Percentiles rank a stretch among this genome's conserved stretches.
Conservation (phyloP, 2,797 vertebrate genomes). For the Hyperoplus lanceolatus region DNA sequence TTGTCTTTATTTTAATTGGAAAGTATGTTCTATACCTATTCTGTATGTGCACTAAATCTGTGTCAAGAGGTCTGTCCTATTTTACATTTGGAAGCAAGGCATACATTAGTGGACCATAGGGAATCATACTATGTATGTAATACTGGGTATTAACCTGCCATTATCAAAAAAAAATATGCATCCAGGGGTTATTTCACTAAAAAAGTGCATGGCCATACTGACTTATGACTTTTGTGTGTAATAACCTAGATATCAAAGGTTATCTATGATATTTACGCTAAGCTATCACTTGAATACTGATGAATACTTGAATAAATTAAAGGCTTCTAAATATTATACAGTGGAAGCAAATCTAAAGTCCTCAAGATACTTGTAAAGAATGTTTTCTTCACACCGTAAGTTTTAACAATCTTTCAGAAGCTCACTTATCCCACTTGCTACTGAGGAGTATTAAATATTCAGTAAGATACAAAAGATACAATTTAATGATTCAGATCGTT, state of each 20-base stretch:
- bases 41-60: slow-evolving; percentile 8
- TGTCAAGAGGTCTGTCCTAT: slow-evolving; percentile 18
- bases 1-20: neutral
- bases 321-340: neutral
- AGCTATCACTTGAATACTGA: neutral
- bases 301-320: too few relatives aligned
- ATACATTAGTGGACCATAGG: slow-evolving; percentile 3
- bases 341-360: too few relatives aligned
- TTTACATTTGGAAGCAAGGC: slow-evolving; percentile 13
- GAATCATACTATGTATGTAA: slow-evolving; percentile 1
- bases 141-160: neutral
- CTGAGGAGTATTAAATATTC: neutral
- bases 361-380: neutral
- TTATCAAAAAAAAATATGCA: neutral
- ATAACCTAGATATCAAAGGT: neutral
- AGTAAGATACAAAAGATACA: neutral
- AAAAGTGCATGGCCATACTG: neutral
- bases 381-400: neutral
- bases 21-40: slow-evolving; percentile 18
- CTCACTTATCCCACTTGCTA: neutral
- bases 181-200: neutral
- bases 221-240: neutral
- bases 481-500: neutral
- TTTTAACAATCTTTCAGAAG: neutral
- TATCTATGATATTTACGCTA: neutral